A percentile compares a stretch with the other conserved stretches of the same genome.
Evolutionary conservation across 1,140 invertebrate genomes (phyloP).

Genomic region (Coenobita brevimanus): DNA sequence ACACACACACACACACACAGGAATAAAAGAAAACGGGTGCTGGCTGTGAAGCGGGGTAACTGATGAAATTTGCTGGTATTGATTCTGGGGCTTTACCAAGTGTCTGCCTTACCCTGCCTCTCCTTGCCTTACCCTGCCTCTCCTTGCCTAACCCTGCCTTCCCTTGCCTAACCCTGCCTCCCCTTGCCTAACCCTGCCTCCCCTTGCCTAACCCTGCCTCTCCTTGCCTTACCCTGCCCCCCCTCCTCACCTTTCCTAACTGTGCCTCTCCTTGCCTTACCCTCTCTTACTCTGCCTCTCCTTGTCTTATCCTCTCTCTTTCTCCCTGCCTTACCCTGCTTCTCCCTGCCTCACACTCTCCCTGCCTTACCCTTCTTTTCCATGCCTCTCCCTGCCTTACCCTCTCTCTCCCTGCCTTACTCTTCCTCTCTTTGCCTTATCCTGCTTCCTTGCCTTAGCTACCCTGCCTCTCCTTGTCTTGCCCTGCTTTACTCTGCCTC

Average conservation of each 20-base stretch:
- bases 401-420: slow-evolving; percentile 23
- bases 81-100: no score
- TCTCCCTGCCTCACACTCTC: neutral
- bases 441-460: neutral
- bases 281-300: no score
- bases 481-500: neutral
- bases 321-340: slow-evolving; percentile 10
- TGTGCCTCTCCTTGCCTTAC: no score
- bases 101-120: neutral
- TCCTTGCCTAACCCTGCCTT: neutral
- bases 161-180: no score
- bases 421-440: slow-evolving; percentile 17
- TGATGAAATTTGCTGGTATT: no score
- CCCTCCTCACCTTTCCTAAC: no score
- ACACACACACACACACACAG: neutral
- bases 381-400: slow-evolving; percentile 9
- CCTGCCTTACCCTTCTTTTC: neutral
- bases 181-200: no score
- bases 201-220: no score
- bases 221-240: no score
- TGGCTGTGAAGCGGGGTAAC: no score
- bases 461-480: slow-evolving; percentile 15
- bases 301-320: slow-evolving; percentile 10
- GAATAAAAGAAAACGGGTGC: no score
- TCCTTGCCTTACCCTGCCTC: no score